phyloP scores from a whole-genome alignment of 2,888 invertebrate species.

The Acanthococcus lagerstroemiae region DNA sequence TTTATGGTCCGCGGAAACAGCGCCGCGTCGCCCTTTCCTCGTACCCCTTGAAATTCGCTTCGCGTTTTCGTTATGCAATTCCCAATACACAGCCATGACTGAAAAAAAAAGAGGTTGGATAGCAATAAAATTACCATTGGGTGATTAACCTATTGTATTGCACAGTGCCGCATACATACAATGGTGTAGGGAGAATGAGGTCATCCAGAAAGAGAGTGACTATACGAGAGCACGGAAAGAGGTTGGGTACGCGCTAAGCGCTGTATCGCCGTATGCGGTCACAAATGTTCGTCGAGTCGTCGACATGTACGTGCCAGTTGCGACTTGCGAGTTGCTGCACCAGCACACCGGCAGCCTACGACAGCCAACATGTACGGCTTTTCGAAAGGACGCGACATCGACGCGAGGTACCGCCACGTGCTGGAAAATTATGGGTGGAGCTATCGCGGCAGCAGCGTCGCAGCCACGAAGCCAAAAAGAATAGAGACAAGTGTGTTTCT shows the following conservation, averaged over 20 bases:
- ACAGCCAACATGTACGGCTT: background rate
- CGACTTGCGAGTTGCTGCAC: too few species aligned
- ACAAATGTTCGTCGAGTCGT: background rate
- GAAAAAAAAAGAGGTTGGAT: slow-evolving; percentile 22
- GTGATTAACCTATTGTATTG: slow-evolving; percentile 25
- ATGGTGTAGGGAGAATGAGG: slow-evolving; percentile 20
- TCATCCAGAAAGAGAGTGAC: slow-evolving; percentile 2
- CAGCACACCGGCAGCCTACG: too few species aligned
- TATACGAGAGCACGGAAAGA: slow-evolving; percentile 7
- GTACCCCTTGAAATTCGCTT: too few species aligned
- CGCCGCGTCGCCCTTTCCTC: too few species aligned
- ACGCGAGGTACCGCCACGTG: slow-evolving; percentile 18
- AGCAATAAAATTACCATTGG: slow-evolving; percentile 29
- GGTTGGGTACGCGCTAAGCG: slow-evolving; percentile 16
- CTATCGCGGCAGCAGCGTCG: too few species aligned
- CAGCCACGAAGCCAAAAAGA: too few species aligned
- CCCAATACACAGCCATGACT: slow-evolving; percentile 13
- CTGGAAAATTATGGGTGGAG: slow-evolving; percentile 25
- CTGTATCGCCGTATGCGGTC: background rate
- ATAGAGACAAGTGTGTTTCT: too few species aligned
- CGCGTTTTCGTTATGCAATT: background rate
- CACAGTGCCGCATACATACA: slow-evolving; percentile 7
- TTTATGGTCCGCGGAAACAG: too few species aligned
- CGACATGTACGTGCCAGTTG: too few species aligned
- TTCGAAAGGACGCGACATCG: background rate